phyloP scores from a whole-genome alignment of 2,888 invertebrate genomes.

The Mycalesis mineus region DNA sequence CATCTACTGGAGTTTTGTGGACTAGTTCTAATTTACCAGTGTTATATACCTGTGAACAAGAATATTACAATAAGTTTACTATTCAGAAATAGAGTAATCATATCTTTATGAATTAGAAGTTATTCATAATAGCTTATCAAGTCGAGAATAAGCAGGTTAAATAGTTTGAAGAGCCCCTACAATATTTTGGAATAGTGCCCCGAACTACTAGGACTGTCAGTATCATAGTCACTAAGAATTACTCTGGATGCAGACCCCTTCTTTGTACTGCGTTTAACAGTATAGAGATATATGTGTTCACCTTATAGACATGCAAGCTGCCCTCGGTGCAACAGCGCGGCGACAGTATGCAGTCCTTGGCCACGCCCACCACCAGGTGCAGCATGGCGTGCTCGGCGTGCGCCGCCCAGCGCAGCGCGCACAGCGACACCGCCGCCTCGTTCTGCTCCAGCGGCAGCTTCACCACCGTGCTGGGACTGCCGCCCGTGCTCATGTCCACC shows the following conservation, averaged over 20 bases:
- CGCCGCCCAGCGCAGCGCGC: constrained; percentile 87
- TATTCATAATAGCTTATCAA: too few relatives aligned
- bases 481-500: constrained; percentile 85
- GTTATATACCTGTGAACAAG: constrained; percentile 79
- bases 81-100: neutral
- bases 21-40: constrained; percentile 93
- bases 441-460: constrained; percentile 93
- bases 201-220: too few relatives aligned
- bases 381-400: constrained; percentile 62
- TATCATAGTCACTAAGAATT: too few relatives aligned
- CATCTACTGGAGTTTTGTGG: constrained; percentile 96
- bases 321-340: constrained; percentile 91
- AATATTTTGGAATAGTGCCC: too few relatives aligned
- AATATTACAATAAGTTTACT: neutral
- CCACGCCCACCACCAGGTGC: constrained; percentile 92
- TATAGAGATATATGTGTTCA: constrained; percentile 35
- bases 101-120: too few relatives aligned
- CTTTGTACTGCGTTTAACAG: too few relatives aligned
- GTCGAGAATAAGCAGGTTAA: too few relatives aligned
- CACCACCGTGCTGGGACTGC: constrained; percentile 84
- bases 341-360: constrained; percentile 92
- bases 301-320: constrained; percentile 91
- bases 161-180: too few relatives aligned
- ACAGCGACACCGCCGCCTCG: constrained; percentile 94
- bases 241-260: too few relatives aligned